Conservation (phyloP, 2,797 vertebrate species). For the Myotis vivesi region DNA sequence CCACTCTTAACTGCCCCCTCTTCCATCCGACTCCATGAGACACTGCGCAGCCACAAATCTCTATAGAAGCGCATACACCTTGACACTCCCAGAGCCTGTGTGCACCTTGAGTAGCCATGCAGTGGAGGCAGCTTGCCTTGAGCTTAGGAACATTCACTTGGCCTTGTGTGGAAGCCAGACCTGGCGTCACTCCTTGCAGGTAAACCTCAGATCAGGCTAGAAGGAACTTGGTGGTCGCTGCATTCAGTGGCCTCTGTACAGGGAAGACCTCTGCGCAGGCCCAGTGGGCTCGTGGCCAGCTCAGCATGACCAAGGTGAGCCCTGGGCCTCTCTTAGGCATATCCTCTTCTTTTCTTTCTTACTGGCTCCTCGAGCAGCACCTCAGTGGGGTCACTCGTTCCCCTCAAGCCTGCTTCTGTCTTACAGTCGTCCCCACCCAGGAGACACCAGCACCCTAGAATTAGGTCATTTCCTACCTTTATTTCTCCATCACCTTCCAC, state of each 20-base stretch:
- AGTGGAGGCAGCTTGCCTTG: not conserved
- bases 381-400: not conserved
- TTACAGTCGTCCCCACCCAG: not conserved
- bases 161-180: not conserved
- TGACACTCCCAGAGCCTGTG: accelerated
- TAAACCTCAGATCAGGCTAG: not conserved
- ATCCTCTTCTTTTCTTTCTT: not conserved
- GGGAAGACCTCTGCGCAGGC: not conserved
- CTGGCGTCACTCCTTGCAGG: not conserved
- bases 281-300: not conserved
- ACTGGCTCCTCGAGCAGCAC: not conserved
- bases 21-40: not conserved
- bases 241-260: not conserved
- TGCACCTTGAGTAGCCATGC: not conserved
- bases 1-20: not conserved
- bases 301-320: not conserved
- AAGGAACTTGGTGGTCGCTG: not conserved
- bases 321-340: not conserved
- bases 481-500: not conserved
- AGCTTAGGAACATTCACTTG: not conserved
- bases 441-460: not conserved
- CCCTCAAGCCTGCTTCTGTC: not conserved
- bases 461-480: not conserved
- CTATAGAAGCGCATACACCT: not conserved
- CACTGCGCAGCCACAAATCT: not conserved